Evolutionary conservation across 2,888 invertebrate genomes (phyloP), one percentile per base, ranked within the genome.

Genomic region (Fragum fragum): DNA sequence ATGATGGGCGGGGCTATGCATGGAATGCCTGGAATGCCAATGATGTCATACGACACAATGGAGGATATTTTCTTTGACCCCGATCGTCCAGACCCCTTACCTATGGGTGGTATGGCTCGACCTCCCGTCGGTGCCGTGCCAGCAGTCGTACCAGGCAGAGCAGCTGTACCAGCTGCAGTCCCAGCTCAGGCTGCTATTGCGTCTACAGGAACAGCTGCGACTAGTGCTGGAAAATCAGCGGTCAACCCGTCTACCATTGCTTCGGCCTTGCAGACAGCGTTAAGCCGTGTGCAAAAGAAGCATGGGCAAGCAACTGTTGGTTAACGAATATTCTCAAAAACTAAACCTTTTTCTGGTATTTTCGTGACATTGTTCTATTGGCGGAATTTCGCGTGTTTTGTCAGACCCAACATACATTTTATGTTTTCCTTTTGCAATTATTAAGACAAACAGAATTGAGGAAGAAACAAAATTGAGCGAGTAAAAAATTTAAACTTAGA

Each of bases 41-140:
- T 75, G 42, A 76, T 80, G 80, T 66, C 68, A 3, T 80, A 80
- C 63, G 80, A 80, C 68, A 76, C 80, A 14, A 68, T 80, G 68
- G 80, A 80, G 68, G 80, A 80, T 66, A 39, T 76, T 3, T 72
- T 66, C 23, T 59, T 74, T n/a, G 52, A 52, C 47, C 74, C 74
- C 18, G 80, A 80, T 29, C 53, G 63, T 26, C 79, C 79, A 23
- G 69, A 69, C 59, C 14, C 36, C 16, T 0, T 21, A 23, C 66
- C 28, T 3, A 29, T 26, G 32, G 11, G 21, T 1, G 23, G 32
- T 21, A 32, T 39, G n/a, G 23, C 21, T 7, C 21, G 21, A 2
- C 23, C 57, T 9, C 18, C 29, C 2, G 70, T 21, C 2, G 53
- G n/a, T 9, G 42, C 42, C 1, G 32, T 14, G 1, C 2, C 2